These are phyloP conservation scores for Empis stercorea DNA, from an alignment of 2,888 invertebrate species.

Conservation along the genomic window DNA sequence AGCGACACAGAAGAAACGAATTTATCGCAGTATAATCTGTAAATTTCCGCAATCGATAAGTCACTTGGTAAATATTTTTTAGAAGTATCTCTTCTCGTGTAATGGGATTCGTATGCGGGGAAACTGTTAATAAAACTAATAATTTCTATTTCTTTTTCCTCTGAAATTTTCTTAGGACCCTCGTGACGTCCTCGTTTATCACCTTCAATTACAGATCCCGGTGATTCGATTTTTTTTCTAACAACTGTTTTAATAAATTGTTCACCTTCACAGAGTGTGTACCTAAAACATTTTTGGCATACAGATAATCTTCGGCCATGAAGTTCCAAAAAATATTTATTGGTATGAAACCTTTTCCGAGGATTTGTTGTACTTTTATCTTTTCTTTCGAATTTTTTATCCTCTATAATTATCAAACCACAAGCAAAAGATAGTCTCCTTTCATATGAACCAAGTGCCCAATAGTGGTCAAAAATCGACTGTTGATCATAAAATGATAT, in stretches of 20 bases:
- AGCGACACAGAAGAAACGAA: conserved; percentile 4
- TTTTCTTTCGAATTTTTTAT: conserved; percentile 8
- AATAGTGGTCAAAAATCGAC: background rate
- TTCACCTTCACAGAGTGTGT: conserved; percentile 12
- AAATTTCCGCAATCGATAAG: conserved; percentile 9
- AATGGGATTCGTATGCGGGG: conserved; percentile 10
- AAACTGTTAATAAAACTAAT: conserved; percentile 9
- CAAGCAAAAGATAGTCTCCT: background rate
- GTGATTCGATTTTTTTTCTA: conserved; percentile 9
- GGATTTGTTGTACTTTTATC: conserved; percentile 4
- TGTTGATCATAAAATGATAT: background rate
- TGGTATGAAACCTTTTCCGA: conserved; percentile 7
- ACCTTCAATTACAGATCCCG: background rate
- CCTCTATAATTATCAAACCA: conserved; percentile 6
- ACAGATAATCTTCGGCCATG: conserved; percentile 11
- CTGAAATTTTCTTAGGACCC: conserved; percentile 7
- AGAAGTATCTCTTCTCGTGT: conserved; percentile 9
- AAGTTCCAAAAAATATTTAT: conserved; percentile 11
- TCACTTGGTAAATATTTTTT: conserved; percentile 10
- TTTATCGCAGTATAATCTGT: conserved; percentile 9
- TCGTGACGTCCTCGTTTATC: conserved; percentile 9
- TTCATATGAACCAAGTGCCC: background rate
- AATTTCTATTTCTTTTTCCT: conserved; percentile 9
- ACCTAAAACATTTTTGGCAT: conserved; percentile 14
- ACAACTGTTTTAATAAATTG: conserved; percentile 13